These are phyloP conservation scores for Pachypanchax playfairii DNA, from an alignment of 2,113 vertebrate genomes.

Conservation along the genomic window DNA sequence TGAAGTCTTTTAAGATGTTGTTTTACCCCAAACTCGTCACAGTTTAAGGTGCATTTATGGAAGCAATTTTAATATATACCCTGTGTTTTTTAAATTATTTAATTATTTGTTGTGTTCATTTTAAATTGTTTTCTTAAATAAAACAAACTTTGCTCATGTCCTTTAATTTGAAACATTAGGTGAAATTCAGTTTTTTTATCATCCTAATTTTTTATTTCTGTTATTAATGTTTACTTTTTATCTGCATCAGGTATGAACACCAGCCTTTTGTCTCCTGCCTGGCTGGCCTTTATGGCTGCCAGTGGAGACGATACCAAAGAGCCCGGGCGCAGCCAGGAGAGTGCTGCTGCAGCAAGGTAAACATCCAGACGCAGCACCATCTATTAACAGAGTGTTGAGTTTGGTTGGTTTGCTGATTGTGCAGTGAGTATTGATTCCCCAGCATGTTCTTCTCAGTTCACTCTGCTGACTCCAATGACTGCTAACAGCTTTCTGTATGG, in stretches of 20 bases:
- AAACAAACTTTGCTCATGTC: too few species aligned
- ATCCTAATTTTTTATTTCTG: too few species aligned
- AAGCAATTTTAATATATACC: too few species aligned
- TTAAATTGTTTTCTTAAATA: too few species aligned
- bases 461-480: constrained; percentile 43
- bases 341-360: constrained; percentile 86
- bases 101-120: too few species aligned
- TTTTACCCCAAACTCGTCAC: too few species aligned
- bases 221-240: too few species aligned
- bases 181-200: too few species aligned
- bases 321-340: constrained; percentile 80
- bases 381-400: constrained; percentile 4
- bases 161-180: too few species aligned
- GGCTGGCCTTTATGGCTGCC: constrained; percentile 88
- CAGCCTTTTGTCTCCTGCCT: constrained; percentile 87
- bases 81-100: too few species aligned
- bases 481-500: constrained; percentile 16
- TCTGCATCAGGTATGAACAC: constrained; percentile 79
- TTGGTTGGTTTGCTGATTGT: constrained; percentile 15
- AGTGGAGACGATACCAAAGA: constrained; percentile 87
- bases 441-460: not conserved
- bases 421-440: constrained; percentile 55
- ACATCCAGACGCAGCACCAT: constrained; percentile 14
- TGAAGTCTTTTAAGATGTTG: too few species aligned
- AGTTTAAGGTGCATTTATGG: too few species aligned